These are phyloP conservation scores for Meghimatium bilineatum DNA, from an alignment of 2,888 invertebrate genomes.

Conservation along the genomic window DNA sequence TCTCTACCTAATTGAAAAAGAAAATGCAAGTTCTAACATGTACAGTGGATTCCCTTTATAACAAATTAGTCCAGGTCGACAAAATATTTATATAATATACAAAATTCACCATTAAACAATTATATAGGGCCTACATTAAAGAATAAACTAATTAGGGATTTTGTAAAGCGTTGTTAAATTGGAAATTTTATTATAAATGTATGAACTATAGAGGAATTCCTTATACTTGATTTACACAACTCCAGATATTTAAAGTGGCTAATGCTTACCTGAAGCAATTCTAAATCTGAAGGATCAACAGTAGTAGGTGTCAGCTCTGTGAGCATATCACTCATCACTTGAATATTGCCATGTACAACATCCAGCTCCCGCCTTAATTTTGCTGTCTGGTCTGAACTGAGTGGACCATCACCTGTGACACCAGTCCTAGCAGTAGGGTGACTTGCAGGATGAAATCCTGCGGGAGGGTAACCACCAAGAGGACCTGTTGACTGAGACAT, in stretches of 20 bases:
- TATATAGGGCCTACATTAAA: too few species aligned
- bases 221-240: not conserved
- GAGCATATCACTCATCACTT: slow-evolving; percentile 96
- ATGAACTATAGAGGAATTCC: too few species aligned
- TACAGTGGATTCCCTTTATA: too few species aligned
- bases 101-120: too few species aligned
- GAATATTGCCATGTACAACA: slow-evolving; percentile 94
- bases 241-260: not conserved
- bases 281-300: slow-evolving; percentile 90
- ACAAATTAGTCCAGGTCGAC: too few species aligned
- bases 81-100: too few species aligned
- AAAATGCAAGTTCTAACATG: too few species aligned
- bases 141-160: too few species aligned
- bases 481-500: slow-evolving; percentile 12
- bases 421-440: slow-evolving; percentile 43
- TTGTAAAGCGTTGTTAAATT: too few species aligned
- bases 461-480: slow-evolving; percentile 29
- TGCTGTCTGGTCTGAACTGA: slow-evolving; percentile 88
- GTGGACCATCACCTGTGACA: slow-evolving; percentile 67
- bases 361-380: slow-evolving; percentile 95
- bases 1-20: too few species aligned
- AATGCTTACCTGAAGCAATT: slow-evolving; percentile 85
- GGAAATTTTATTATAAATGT: too few species aligned
- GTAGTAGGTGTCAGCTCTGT: slow-evolving; percentile 89
- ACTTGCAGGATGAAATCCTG: slow-evolving; percentile 34